Percentiles rank a stretch among this genome's conserved stretches.
These are phyloP conservation scores for Anas platyrhynchos DNA, from an alignment of 2,113 vertebrate genomes.

Conservation along the genomic window DNA sequence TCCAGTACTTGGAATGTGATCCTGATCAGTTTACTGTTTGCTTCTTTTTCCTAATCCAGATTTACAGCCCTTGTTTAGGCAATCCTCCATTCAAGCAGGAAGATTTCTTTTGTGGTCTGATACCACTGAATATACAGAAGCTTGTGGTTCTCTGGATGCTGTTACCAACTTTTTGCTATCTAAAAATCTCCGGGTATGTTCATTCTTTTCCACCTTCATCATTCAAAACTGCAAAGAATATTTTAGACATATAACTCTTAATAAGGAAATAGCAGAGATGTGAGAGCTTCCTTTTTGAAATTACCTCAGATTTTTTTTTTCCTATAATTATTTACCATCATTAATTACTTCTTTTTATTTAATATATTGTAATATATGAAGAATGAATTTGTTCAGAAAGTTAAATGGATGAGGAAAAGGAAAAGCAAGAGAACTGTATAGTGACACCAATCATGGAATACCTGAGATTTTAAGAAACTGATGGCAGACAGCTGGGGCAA, in stretches of 20 bases:
- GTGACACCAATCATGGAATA: not conserved
- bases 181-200: not conserved
- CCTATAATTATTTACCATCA: not conserved
- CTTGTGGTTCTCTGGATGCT: not conserved
- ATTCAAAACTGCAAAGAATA: not conserved
- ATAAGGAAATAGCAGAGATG: not conserved
- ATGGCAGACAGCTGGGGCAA: not conserved
- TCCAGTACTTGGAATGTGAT: not conserved
- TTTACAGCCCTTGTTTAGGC: not conserved
- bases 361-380: not conserved
- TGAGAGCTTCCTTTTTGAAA: not conserved
- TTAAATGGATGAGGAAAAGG: not conserved
- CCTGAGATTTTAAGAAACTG: not conserved
- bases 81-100: not conserved
- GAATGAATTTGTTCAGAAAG: not conserved
- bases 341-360: not conserved
- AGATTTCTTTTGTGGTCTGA: not conserved
- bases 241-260: not conserved
- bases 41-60: not conserved
- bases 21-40: not conserved
- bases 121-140: not conserved
- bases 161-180: not conserved
- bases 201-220: not conserved
- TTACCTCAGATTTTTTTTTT: not conserved
- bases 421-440: not conserved